A percentile compares a stretch with the other conserved stretches of the same genome.
Conservation (phyloP, 2,113 vertebrate species). For the Plectropomus leopardus region DNA sequence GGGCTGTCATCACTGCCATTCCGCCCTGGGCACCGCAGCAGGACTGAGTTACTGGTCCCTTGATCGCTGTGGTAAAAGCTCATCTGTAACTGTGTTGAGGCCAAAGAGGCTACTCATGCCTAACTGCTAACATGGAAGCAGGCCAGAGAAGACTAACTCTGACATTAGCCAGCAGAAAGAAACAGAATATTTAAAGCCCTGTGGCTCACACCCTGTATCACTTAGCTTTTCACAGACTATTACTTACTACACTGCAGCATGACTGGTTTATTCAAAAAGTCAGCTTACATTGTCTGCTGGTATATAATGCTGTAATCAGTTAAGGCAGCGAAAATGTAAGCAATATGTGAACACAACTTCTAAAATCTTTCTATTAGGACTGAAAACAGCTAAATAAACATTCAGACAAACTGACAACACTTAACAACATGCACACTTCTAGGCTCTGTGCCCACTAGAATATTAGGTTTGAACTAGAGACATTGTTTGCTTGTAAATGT, state of each 20-base stretch:
- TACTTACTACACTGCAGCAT: conserved; percentile 6
- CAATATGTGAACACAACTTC: conserved; percentile 2
- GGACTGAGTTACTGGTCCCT: conserved; percentile 53
- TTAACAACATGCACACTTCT: not conserved
- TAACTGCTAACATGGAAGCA: conserved; percentile 61
- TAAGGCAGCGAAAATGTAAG: not conserved
- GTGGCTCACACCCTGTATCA: conserved; percentile 16
- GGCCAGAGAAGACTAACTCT: conserved; percentile 54
- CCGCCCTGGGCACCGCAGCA: conserved; percentile 62
- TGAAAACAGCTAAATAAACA: conserved; percentile 16
- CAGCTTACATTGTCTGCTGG: not conserved
- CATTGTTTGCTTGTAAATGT: conserved; percentile 38
- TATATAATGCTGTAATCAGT: conserved; percentile 9
- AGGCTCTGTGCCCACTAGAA: conserved; percentile 8
- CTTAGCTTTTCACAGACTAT: conserved; percentile 25
- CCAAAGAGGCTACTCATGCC: conserved; percentile 56
- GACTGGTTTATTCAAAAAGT: not conserved
- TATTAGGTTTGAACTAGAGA: conserved; percentile 36
- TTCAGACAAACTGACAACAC: conserved; percentile 20
- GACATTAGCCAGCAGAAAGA: conserved; percentile 38
- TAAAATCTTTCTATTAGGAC: conserved; percentile 5
- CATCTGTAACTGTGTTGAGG: conserved; percentile 49
- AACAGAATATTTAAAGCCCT: conserved; percentile 35
- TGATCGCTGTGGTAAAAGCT: conserved; percentile 62
- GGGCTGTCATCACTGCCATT: conserved; percentile 57